Evolutionary conservation across 1,140 invertebrate species (phyloP).

Genomic region (Apis dorsata): DNA sequence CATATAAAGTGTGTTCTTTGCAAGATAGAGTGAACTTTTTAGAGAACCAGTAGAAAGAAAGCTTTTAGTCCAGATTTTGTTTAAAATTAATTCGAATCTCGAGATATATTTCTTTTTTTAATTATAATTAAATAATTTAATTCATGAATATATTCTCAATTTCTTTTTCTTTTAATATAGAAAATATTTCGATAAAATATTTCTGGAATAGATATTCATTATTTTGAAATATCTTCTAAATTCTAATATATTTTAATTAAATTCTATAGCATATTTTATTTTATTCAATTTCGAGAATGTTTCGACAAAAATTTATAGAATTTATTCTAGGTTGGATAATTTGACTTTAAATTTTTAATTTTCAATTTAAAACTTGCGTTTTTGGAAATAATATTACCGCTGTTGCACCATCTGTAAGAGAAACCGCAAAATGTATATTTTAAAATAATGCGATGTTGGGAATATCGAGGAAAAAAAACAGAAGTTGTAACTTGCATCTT

Average conservation of each 20-base stretch:
- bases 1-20: background rate
- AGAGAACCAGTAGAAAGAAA: background rate
- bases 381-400: background rate
- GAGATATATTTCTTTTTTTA: no score
- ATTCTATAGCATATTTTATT: no score
- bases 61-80: background rate
- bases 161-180: background rate
- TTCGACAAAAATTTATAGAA: background rate
- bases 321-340: no score
- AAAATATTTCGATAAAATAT: background rate
- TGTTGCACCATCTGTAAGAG: background rate
- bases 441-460: background rate
- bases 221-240: no score
- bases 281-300: background rate
- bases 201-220: no score
- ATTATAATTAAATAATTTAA: background rate
- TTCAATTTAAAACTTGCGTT: background rate
- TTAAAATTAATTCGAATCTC: background rate
- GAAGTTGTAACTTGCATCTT: background rate
- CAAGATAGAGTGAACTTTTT: background rate
- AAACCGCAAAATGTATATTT: conserved; percentile 12
- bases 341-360: no score
- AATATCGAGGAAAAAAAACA: background rate
- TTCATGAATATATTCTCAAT: background rate
- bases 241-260: no score